Evolutionary conservation across 2,113 vertebrate genomes (phyloP).

Genomic region (Pyxicephalus adspersus): DNA sequence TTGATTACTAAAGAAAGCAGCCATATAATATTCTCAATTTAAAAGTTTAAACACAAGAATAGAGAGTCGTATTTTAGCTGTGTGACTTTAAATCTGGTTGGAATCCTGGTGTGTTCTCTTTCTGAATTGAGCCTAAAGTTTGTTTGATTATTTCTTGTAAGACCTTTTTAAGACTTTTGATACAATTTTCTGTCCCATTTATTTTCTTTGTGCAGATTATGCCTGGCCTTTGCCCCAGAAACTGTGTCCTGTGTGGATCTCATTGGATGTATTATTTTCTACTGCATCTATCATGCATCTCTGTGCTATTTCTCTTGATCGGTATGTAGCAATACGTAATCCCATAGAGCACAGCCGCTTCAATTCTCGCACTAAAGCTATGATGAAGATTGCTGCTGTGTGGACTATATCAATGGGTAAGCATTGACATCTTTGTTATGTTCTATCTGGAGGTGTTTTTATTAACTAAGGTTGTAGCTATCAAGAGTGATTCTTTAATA

Average conservation of each 20-base stretch:
- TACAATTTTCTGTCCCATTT: conserved; percentile 32
- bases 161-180: not conserved
- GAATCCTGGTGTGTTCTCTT: too few relatives aligned
- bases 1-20: too few relatives aligned
- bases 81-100: too few relatives aligned
- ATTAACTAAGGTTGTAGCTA: not conserved
- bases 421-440: conserved; percentile 32
- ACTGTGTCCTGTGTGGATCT: conserved; percentile 97
- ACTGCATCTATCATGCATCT: conserved; percentile 99
- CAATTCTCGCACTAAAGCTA: conserved; percentile 98
- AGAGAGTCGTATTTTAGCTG: too few relatives aligned
- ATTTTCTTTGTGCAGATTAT: conserved; percentile 84
- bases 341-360: conserved; percentile 99
- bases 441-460: not conserved
- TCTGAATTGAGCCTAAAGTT: too few relatives aligned
- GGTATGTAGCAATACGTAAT: conserved; percentile 97
- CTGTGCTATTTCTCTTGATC: conserved; percentile 97
- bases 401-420: conserved; percentile 98
- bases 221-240: conserved; percentile 91
- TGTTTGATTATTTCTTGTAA: not conserved
- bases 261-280: conserved; percentile 96
- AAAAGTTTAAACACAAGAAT: too few relatives aligned
- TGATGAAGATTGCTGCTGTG: conserved; percentile 97
- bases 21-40: too few relatives aligned
- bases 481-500: too few relatives aligned